Conservation (phyloP, 2,888 invertebrate species). For the Sepioteuthis lessoniana region DNA sequence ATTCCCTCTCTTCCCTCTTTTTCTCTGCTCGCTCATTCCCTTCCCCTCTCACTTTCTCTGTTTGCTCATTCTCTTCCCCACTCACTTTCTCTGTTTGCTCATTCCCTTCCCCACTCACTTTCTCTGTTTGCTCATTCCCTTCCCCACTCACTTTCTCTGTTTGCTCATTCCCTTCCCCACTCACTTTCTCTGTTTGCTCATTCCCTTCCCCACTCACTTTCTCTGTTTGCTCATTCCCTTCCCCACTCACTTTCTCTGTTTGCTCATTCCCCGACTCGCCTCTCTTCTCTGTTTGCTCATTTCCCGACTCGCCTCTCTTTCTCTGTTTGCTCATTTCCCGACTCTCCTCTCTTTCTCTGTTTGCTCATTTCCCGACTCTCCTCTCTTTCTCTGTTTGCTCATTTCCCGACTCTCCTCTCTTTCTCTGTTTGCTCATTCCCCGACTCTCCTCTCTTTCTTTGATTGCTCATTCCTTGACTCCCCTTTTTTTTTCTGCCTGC, state of each 20-base stretch:
- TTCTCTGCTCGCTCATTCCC: not conserved
- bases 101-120: not conserved
- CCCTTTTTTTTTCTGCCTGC: no score
- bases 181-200: not conserved
- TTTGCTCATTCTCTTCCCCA: not conserved
- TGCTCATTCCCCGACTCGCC: not conserved
- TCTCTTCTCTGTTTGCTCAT: not conserved
- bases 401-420: no score
- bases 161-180: not conserved
- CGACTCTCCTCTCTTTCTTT: no score
- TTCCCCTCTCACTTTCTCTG: not conserved
- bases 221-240: no score
- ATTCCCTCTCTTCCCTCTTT: not conserved
- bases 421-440: no score
- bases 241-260: no score
- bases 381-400: no score
- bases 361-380: not conserved
- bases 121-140: not conserved
- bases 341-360: not conserved
- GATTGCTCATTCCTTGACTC: no score
- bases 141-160: no score
- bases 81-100: not conserved
- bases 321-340: not conserved
- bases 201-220: not conserved
- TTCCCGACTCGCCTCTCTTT: not conserved